Evolutionary conservation across 2,797 vertebrate species (phyloP).

Genomic region (Choloepus didactylus): DNA sequence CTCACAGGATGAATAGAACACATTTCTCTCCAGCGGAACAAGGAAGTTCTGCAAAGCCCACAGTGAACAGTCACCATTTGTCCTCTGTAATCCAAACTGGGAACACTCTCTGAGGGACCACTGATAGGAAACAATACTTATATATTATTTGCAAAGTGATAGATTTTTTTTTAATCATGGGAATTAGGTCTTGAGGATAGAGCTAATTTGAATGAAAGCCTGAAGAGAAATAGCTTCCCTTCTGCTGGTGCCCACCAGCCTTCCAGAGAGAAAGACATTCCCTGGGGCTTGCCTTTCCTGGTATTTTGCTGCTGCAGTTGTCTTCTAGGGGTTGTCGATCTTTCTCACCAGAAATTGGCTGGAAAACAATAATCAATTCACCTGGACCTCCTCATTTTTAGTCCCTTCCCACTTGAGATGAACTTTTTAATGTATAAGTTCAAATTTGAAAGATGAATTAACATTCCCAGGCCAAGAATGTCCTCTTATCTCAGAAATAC

Average conservation of each 20-base stretch:
- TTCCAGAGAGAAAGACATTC: neutral
- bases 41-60: neutral
- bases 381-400: neutral
- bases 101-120: neutral
- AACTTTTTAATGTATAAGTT: slow-evolving; percentile 51
- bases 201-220: slow-evolving; percentile 54
- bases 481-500: neutral
- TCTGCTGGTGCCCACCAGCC: neutral
- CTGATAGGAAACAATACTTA: neutral
- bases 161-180: neutral
- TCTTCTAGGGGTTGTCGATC: slow-evolving; percentile 8
- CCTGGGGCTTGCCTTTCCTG: neutral
- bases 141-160: neutral
- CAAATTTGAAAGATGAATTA: neutral
- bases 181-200: neutral
- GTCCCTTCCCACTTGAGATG: slow-evolving; percentile 31
- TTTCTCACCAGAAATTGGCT: slow-evolving; percentile 38
- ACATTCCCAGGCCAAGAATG: neutral
- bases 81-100: neutral
- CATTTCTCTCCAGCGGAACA: neutral
- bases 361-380: slow-evolving; percentile 54
- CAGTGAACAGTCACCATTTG: neutral
- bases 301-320: slow-evolving; percentile 3
- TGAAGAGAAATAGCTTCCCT: neutral
- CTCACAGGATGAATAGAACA: neutral